Conservation (phyloP, 2,113 vertebrate genomes). For the Lophotis ruficrista region DNA sequence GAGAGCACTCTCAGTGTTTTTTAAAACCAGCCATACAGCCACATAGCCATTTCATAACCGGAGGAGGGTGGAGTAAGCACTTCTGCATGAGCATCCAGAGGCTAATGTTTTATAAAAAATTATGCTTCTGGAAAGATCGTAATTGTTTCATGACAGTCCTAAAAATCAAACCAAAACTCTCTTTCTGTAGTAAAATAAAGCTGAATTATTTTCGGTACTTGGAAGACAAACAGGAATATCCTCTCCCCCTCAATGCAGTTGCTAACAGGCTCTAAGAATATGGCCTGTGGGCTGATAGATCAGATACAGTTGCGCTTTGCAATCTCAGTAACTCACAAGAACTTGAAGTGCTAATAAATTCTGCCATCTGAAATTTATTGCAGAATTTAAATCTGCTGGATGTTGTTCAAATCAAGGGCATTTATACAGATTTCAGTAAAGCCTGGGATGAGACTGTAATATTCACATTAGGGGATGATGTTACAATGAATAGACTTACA, state of each 20-base stretch:
- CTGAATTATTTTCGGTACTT: not conserved
- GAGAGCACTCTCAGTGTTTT: not conserved
- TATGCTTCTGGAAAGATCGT: not conserved
- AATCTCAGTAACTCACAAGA: not conserved
- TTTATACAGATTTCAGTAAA: conserved; percentile 17
- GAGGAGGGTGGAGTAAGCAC: not conserved
- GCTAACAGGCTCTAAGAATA: not conserved
- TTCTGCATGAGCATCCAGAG: not conserved
- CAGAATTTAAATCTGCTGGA: conserved; percentile 24
- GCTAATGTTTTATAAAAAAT: not conserved
- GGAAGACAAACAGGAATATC: not conserved
- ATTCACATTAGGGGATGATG: not conserved
- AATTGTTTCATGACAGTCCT: not conserved
- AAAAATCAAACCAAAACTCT: not conserved
- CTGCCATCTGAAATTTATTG: conserved; percentile 25
- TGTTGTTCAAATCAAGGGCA: conserved; percentile 13
- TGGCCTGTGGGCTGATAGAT: not conserved
- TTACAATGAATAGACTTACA: not conserved
- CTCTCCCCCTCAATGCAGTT: not conserved
- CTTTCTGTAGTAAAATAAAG: not conserved
- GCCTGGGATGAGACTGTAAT: not conserved
- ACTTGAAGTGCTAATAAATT: conserved; percentile 15
- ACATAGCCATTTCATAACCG: not conserved
- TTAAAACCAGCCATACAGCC: not conserved
- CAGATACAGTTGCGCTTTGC: not conserved